A percentile compares a stretch with the other conserved stretches of the same genome.
These are phyloP conservation scores for Frankliniella fusca DNA, from an alignment of 2,888 invertebrate genomes.

Conservation along the genomic window DNA sequence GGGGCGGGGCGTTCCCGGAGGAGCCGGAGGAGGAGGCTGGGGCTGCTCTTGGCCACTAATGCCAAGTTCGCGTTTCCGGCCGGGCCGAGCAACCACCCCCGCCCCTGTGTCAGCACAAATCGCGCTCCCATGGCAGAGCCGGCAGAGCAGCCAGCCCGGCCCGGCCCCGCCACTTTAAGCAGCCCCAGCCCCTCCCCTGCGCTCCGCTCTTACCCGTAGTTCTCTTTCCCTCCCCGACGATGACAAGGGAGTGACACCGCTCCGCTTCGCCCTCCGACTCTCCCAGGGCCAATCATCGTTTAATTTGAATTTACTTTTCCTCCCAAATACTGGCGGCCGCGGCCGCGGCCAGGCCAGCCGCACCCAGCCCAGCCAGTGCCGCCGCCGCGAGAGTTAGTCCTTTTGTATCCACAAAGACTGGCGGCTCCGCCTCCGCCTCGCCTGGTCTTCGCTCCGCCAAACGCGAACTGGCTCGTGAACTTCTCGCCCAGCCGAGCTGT, in stretches of 20 bases:
- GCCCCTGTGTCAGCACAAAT: slow-evolving; percentile 9
- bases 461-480: too few species aligned
- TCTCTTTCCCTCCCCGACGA: not conserved
- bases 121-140: not conserved
- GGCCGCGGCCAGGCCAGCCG: not conserved
- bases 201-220: not conserved
- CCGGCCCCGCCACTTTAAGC: not conserved
- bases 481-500: too few species aligned
- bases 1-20: too few species aligned
- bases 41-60: not conserved
- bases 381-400: too few species aligned
- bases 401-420: too few species aligned
- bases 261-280: too few species aligned
- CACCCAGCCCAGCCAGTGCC: too few species aligned
- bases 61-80: not conserved
- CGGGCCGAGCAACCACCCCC: not conserved
- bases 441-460: too few species aligned
- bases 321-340: not conserved
- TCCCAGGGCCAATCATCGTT: not conserved
- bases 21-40: too few species aligned
- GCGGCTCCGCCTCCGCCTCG: too few species aligned
- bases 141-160: not conserved
- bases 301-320: not conserved
- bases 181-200: not conserved
- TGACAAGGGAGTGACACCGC: not conserved